phyloP scores from a whole-genome alignment of 2,888 invertebrate species.

The Spodoptera exigua region DNA sequence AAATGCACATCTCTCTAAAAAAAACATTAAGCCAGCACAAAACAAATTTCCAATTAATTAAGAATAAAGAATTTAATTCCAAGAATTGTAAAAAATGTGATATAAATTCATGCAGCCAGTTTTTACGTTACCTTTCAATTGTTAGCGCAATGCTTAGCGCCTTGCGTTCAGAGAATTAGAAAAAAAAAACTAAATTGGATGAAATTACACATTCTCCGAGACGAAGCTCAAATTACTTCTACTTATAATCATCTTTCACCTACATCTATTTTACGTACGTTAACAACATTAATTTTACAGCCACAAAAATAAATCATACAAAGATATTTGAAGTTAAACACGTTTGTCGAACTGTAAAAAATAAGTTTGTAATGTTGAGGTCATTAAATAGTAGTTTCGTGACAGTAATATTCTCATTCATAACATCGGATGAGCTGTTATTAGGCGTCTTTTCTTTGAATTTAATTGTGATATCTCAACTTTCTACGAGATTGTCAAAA shows the following conservation, averaged over 20 bases:
- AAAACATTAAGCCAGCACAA: too few species aligned
- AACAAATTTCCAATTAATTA: too few species aligned
- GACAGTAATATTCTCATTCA: conserved; percentile 63
- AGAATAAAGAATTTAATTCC: conserved; percentile 27
- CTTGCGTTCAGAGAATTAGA: conserved; percentile 7
- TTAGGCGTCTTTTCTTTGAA: conserved; percentile 34
- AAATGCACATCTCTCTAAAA: too few species aligned
- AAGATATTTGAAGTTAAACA: not conserved
- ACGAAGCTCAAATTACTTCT: conserved; percentile 72
- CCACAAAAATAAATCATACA: conserved; percentile 4
- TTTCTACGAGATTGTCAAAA: conserved; percentile 39
- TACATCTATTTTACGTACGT: conserved; percentile 66
- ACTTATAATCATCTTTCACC: conserved; percentile 72
- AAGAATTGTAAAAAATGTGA: conserved; percentile 43
- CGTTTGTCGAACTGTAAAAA: conserved; percentile 23
- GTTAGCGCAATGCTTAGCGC: conserved; percentile 48
- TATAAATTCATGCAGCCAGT: conserved; percentile 56
- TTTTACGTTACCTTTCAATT: conserved; percentile 57
- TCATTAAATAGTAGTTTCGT: conserved; percentile 59
- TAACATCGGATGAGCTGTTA: conserved; percentile 48
- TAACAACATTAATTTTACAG: conserved; percentile 55
- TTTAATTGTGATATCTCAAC: conserved; percentile 36
- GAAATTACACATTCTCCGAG: conserved; percentile 78
- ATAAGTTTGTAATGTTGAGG: conserved; percentile 41
- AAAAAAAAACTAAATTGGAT: conserved; percentile 76